These are phyloP conservation scores for Cataglyphis cursor DNA, from an alignment of 2,888 invertebrate species.

Conservation along the genomic window DNA sequence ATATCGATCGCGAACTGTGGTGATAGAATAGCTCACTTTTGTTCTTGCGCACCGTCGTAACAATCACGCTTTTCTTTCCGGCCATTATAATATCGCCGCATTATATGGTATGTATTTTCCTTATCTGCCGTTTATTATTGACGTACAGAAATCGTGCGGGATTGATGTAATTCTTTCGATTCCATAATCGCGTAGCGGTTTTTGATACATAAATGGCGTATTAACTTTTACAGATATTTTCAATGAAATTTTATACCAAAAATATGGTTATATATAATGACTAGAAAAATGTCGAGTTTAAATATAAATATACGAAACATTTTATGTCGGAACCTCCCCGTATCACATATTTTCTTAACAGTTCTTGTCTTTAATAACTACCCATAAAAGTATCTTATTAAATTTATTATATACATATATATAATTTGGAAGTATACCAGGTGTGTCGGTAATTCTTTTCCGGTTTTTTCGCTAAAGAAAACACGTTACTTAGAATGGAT, in stretches of 20 bases:
- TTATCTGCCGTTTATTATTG: conserved; percentile 1
- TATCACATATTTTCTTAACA: background rate
- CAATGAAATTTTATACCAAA: background rate
- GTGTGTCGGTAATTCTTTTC: too few species aligned
- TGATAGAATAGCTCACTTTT: conserved; percentile 24
- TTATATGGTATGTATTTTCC: conserved; percentile 16
- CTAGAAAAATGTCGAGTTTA: background rate
- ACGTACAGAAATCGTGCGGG: background rate
- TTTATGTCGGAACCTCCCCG: background rate
- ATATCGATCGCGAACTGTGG: conserved; percentile 36
- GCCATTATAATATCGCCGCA: conserved; percentile 27
- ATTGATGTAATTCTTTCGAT: background rate
- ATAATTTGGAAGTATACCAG: background rate
- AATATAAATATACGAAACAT: background rate
- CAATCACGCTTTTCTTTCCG: conserved; percentile 24
- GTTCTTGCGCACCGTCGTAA: conserved; percentile 20
- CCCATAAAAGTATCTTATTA: background rate
- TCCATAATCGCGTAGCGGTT: background rate
- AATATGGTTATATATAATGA: background rate
- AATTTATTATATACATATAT: background rate
- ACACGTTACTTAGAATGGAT: too few species aligned
- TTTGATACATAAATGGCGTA: background rate
- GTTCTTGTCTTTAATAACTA: background rate
- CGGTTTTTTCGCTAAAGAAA: too few species aligned
- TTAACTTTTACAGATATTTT: background rate